phyloP scores from a whole-genome alignment of 2,797 vertebrate genomes.

The Sebastes jordani region DNA sequence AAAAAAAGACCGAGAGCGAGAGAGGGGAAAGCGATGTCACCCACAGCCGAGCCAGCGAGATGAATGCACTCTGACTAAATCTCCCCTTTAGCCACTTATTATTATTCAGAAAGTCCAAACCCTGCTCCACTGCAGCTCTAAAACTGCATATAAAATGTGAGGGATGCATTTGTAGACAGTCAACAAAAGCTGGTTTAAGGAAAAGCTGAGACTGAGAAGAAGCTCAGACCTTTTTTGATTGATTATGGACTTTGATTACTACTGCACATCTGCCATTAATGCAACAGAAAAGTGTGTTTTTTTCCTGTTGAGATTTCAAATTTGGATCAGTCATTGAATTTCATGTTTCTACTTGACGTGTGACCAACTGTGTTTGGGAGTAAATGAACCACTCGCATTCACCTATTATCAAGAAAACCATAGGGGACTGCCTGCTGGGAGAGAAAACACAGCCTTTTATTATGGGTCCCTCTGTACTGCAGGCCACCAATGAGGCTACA shows the following conservation, averaged over 20 bases:
- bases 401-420: slow-evolving; percentile 12
- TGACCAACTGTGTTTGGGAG: slow-evolving; percentile 36
- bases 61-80: slow-evolving; percentile 77
- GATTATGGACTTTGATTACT: slow-evolving; percentile 25
- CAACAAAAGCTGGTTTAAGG: slow-evolving; percentile 43
- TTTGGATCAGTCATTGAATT: slow-evolving; percentile 1
- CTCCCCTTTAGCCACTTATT: slow-evolving; percentile 76
- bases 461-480: slow-evolving; percentile 20
- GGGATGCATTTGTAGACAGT: slow-evolving; percentile 38
- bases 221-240: background rate
- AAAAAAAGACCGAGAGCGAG: slow-evolving; percentile 25
- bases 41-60: slow-evolving; percentile 58
- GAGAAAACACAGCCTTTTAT: slow-evolving; percentile 27
- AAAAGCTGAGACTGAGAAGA: slow-evolving; percentile 22
- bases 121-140: slow-evolving; percentile 44
- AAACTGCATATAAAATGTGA: slow-evolving; percentile 55
- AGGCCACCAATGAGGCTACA: slow-evolving; percentile 45
- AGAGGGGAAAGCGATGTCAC: slow-evolving; percentile 55
- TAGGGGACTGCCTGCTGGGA: slow-evolving; percentile 7
- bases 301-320: background rate
- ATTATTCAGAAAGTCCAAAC: slow-evolving; percentile 73
- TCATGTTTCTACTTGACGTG: slow-evolving; percentile 1
- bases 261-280: background rate
- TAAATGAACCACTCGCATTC: slow-evolving; percentile 29
- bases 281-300: background rate